phyloP scores from a whole-genome alignment of 2,888 invertebrate genomes.

The Synanthedon myopaeformis region DNA sequence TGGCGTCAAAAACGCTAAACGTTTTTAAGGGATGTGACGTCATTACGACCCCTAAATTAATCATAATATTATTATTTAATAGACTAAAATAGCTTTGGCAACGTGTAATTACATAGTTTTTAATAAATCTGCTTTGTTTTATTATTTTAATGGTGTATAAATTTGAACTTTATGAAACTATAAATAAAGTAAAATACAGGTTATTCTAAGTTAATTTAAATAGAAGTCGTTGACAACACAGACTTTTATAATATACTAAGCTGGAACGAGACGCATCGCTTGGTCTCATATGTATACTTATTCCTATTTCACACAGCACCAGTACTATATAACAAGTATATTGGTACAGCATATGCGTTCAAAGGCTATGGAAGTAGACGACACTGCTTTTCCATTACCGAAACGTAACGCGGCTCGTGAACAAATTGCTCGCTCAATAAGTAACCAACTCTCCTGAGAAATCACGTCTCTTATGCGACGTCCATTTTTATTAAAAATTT shows the following conservation, averaged over 20 bases:
- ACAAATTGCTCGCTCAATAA: constrained; percentile 20
- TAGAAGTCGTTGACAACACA: too few relatives aligned
- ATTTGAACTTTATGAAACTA: not conserved
- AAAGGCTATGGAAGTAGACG: constrained; percentile 5
- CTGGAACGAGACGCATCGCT: too few relatives aligned
- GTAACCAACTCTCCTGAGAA: constrained; percentile 14
- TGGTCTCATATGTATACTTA: too few relatives aligned
- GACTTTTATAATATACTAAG: too few relatives aligned
- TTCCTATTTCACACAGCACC: too few relatives aligned
- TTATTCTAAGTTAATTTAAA: too few relatives aligned
- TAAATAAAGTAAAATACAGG: not conserved
- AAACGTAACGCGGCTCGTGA: constrained; percentile 8
- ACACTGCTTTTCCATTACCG: constrained; percentile 43
- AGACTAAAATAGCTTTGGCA: not conserved
- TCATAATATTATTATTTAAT: not conserved
- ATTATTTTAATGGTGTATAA: not conserved
- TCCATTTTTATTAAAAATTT: too few relatives aligned
- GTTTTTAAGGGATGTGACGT: not conserved
- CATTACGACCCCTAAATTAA: not conserved
- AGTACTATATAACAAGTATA: too few relatives aligned
- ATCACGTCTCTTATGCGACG: constrained; percentile 8
- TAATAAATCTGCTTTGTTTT: not conserved
- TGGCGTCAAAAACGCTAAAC: not conserved
- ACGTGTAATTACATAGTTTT: not conserved
- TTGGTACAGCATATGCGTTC: too few relatives aligned